Evolutionary conservation across 2,797 vertebrate species (phyloP), one percentile per base, ranked within the genome.

Genomic region (Vespertilio murinus): DNA sequence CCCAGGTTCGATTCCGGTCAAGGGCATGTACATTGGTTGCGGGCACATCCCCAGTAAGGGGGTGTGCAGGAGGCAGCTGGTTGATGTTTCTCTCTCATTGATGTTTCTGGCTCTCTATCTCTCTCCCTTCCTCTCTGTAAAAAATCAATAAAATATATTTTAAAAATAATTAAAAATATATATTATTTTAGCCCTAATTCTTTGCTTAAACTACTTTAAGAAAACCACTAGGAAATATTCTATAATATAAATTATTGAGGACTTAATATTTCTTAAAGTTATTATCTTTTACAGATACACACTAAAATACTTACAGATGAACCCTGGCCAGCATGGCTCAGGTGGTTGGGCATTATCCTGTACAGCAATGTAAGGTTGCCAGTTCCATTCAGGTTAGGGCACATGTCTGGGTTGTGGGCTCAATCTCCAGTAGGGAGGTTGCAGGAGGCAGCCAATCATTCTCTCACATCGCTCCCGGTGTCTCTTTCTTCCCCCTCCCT

Each of bases 261-360:
- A 40, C 83, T 85, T 80, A 67, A n/a, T 77, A 56, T 61, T 96
- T 81, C 49, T 83, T 94, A 49, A 93, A 78, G n/a, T 86, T 79
- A 79, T 40, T 40, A 61, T 65, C 25, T 78, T 93, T 92, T 49
- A 70, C 0, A 78, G 12, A 77, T 13, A 49, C 2, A 88, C 35
- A 65, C 5, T 47, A 89, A 88, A 64, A 69, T 74, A 82, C 28
- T 67, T 83, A 70, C n/a, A 65, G n/a, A n/a, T 33, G 64, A 65
- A 17, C n/a, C 7, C 16, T 33, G 30, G 61, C 30, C 3, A 2
- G 64, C 18, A n/a, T 65, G 64, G n/a, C 30, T 64, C 61, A 65
- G 61, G 30, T 65, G 16, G 30, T 17, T 33, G n/a, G 61, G 64
- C n/a, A 65, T 65, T 18, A 33, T 65, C 8, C n/a, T 0, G 1